Evolutionary conservation across 2,888 invertebrate genomes (phyloP).

Genomic region (Drosophila incognita): DNA sequence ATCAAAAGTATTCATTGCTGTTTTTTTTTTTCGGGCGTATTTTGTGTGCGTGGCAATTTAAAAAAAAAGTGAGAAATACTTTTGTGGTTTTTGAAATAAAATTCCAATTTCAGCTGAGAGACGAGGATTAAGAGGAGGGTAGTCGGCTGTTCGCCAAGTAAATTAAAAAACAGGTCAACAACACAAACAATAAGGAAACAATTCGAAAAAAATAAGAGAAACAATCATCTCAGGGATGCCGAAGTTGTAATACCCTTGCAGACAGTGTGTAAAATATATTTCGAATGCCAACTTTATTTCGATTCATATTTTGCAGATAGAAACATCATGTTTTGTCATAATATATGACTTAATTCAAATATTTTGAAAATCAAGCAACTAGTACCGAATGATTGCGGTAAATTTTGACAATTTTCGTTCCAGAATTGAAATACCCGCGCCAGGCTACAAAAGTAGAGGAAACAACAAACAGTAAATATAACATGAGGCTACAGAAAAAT

Average conservation of each 20-base stretch:
- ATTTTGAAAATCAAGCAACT: background rate
- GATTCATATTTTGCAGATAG: background rate
- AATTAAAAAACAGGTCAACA: conserved; percentile 59
- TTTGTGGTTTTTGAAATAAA: conserved; percentile 57
- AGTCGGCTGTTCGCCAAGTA: conserved; percentile 27
- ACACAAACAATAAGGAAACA: conserved; percentile 3
- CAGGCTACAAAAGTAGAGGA: background rate
- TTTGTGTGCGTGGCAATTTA: conserved; percentile 14
- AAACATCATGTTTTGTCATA: background rate
- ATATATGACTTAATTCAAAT: background rate
- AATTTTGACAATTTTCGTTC: too few species aligned
- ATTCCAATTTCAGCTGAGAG: conserved; percentile 63
- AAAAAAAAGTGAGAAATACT: conserved; percentile 48
- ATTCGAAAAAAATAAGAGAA: background rate
- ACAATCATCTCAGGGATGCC: background rate
- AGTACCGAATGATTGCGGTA: background rate
- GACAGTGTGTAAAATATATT: background rate
- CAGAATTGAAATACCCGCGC: background rate
- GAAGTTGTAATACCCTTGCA: conserved; percentile 2
- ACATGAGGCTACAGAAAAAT: conserved; percentile 39
- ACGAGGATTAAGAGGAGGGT: background rate
- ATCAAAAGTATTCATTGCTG: conserved; percentile 34
- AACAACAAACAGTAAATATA: conserved; percentile 17
- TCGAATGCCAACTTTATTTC: background rate
- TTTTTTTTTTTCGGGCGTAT: conserved; percentile 22